A percentile compares a stretch with the other conserved stretches of the same genome.
These are phyloP conservation scores for Merluccius polli DNA, from an alignment of 2,797 vertebrate species.

Conservation along the genomic window DNA sequence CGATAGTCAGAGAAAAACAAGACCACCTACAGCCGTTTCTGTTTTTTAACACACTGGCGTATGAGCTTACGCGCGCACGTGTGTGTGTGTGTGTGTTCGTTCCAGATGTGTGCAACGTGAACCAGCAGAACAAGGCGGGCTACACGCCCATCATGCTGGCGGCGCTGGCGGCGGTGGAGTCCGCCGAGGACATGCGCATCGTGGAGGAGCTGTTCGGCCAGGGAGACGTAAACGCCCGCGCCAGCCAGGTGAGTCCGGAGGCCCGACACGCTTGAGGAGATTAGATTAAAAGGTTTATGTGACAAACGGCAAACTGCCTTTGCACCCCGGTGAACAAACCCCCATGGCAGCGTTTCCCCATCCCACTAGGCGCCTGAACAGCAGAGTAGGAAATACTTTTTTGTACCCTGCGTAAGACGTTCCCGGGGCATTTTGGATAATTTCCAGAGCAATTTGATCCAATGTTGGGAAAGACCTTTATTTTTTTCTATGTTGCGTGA, in stretches of 20 bases:
- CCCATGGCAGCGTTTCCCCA: too few relatives aligned
- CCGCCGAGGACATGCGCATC: constrained; percentile 86
- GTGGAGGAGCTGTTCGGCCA: constrained; percentile 93
- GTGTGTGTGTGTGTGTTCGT: constrained; percentile 6
- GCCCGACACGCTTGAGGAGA: too few relatives aligned
- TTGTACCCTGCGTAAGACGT: background rate
- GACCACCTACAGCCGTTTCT: background rate
- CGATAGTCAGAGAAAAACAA: background rate
- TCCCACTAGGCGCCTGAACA: background rate
- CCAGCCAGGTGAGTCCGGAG: constrained; percentile 89
- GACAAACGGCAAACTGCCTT: background rate
- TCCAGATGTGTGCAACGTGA: constrained; percentile 92
- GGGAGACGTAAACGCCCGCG: constrained; percentile 95
- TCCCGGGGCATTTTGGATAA: background rate
- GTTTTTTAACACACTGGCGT: background rate
- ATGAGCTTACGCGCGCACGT: background rate
- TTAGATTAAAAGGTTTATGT: background rate
- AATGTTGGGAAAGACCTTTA: background rate
- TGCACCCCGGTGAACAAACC: too few relatives aligned
- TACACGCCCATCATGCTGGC: constrained; percentile 99
- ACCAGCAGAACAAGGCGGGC: constrained; percentile 98
- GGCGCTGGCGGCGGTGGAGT: constrained; percentile 92
- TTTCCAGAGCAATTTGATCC: background rate
- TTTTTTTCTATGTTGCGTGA: too few relatives aligned
- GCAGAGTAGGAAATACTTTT: background rate